Base-by-base conservation (phyloP, 2,113 vertebrate genomes). In the Charina bottae region DNA sequence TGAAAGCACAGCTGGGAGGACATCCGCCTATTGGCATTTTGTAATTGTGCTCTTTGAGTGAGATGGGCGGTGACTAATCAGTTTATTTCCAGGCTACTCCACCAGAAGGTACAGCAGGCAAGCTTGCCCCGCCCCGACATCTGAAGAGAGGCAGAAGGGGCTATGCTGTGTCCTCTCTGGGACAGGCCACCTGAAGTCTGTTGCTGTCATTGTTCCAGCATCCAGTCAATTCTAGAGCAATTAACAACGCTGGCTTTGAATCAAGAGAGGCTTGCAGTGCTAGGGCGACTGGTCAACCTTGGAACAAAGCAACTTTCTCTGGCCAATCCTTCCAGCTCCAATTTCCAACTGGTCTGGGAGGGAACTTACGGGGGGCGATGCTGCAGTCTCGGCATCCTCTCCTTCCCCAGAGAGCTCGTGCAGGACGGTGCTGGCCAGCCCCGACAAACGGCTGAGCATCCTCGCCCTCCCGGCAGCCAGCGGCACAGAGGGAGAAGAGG, bases 391-490 rank as follows among this genome's bases (percentile, higher is more conserved):
- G 11, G 88, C 68, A 93, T 95, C 94, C 84, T 92, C 96, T 89
- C 95, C 94, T 78, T 98, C 95, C 92, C 98, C 98, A 28, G 98
- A 99, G 88, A 99, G 97, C 95, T 99, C 98, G 91, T 99, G 98
- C 90, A 99, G 96, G 95, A 99, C 98, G 0, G 97, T 98, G 94
- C 93, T 98, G 92, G 99, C 98, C 95, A 99, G 97, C 93, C 98
- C 98, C 72, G 98, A 99, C 91, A 98, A 94, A 89, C 97, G 97
- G 91, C 97, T 97, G 24, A 99, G 96, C 99, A 99, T 99, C 97
- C 96, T 95, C 92, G 93, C 95, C 95, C 98, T 99, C 93, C 59
- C 93, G 94, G 46, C 60, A 92, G 92, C 90, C 55, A 94, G 84
- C 21, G 90, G 2, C 23, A n/a, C 93, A 89, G 2, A 54, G 11